phyloP scores from a whole-genome alignment of 2,113 vertebrate genomes.

The Montifringilla adamsi region DNA sequence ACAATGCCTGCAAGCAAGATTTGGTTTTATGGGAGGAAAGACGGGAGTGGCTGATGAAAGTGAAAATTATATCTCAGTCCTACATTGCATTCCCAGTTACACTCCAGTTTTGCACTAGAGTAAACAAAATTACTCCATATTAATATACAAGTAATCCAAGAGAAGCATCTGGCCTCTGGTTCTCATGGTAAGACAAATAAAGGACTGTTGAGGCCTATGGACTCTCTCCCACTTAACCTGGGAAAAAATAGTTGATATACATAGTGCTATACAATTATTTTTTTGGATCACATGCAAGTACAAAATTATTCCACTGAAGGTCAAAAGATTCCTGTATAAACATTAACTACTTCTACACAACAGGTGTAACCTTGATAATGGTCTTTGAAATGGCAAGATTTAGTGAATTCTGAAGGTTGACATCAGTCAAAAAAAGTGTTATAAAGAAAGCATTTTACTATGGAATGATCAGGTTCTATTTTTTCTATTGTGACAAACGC shows the following conservation, averaged over 20 bases:
- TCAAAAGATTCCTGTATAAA: background rate
- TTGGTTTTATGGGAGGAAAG: background rate
- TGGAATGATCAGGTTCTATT: background rate
- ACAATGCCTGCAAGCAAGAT: background rate
- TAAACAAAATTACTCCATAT: background rate
- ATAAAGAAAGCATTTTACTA: background rate
- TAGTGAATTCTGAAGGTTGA: background rate
- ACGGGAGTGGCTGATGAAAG: background rate
- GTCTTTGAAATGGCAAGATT: background rate
- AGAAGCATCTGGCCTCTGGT: background rate
- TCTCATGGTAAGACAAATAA: background rate
- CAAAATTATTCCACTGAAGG: background rate
- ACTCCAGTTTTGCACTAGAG: background rate
- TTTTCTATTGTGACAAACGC: background rate
- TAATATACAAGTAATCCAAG: background rate
- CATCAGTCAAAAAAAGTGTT: background rate
- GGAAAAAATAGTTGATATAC: background rate
- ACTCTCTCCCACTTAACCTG: background rate
- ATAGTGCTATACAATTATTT: background rate
- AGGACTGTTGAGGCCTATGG: background rate
- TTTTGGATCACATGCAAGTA: background rate
- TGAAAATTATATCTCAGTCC: background rate
- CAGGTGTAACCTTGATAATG: background rate
- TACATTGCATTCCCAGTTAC: rapidly evolving
- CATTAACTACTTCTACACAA: background rate